These are phyloP conservation scores for Stictocephala bisonia DNA, from an alignment of 2,888 invertebrate genomes.

Conservation along the genomic window DNA sequence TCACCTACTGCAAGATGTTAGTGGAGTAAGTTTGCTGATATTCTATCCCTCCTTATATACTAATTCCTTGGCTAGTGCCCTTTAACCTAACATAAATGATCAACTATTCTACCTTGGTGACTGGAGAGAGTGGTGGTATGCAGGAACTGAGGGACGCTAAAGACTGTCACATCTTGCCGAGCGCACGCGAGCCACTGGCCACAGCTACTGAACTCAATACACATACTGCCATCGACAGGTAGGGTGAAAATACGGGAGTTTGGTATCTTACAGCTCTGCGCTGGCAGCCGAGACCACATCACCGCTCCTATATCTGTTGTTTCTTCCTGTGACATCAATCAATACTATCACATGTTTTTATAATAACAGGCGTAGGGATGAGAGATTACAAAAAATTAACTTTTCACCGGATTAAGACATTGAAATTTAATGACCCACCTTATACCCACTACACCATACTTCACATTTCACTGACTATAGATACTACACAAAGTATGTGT, in stretches of 20 bases:
- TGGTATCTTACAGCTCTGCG: conserved; percentile 73
- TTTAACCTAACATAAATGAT: no score
- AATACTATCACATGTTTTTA: no score
- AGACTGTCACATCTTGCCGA: conserved; percentile 63
- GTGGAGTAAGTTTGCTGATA: no score
- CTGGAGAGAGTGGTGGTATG: conserved; percentile 64
- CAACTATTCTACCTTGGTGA: conserved; percentile 72
- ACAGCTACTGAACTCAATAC: conserved; percentile 67
- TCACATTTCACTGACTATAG: neutral
- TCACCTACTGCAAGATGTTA: no score
- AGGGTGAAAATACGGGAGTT: conserved; percentile 66
- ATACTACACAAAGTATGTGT: no score
- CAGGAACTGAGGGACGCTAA: conserved; percentile 60
- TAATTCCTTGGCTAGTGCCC: no score
- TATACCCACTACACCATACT: neutral
- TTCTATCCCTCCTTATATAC: no score
- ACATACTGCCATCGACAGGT: conserved; percentile 66
- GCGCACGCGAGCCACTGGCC: conserved; percentile 69
- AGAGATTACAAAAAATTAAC: neutral
- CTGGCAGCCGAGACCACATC: conserved; percentile 68
- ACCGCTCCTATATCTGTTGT: conserved; percentile 32
- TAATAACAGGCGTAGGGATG: no score
- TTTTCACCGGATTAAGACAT: neutral
- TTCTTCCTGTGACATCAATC: conserved; percentile 4
- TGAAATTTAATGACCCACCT: neutral